Evolutionary conservation across 2,888 invertebrate species (phyloP).

Genomic region (Drosophila ustulata): DNA sequence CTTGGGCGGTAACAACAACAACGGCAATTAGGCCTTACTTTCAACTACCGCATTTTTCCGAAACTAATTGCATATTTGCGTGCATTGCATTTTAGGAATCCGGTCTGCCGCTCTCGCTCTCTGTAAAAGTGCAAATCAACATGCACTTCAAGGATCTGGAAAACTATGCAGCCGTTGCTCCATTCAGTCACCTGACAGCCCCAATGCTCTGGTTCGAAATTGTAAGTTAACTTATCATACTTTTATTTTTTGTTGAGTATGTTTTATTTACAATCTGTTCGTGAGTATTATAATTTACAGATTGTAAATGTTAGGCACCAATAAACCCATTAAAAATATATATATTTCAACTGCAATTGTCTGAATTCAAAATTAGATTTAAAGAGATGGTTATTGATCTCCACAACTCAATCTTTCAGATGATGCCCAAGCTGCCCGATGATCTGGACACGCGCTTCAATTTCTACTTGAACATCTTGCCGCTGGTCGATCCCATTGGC

Average conservation of each 20-base stretch:
- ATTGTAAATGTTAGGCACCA: too few species aligned
- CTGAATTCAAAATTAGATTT: too few species aligned
- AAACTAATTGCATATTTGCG: constrained; percentile 50
- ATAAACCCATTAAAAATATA: too few species aligned
- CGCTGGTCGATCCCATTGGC: constrained; percentile 86
- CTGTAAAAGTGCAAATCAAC: constrained; percentile 94
- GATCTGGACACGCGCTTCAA: constrained; percentile 88
- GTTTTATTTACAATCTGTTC: too few species aligned
- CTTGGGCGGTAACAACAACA: constrained; percentile 32
- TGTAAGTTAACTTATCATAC: constrained; percentile 87
- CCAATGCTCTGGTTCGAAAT: constrained; percentile 96
- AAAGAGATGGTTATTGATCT: too few species aligned
- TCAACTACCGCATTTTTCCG: constrained; percentile 32
- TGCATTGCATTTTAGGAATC: constrained; percentile 86
- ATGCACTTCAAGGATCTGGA: constrained; percentile 91
- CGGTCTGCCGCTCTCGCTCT: constrained; percentile 91
- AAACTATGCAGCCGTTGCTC: constrained; percentile 86
- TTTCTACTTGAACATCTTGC: constrained; percentile 90
- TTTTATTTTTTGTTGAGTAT: background rate
- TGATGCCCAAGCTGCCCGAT: constrained; percentile 89
- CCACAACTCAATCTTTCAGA: constrained; percentile 86
- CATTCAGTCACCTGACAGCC: constrained; percentile 90
- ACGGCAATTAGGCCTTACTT: constrained; percentile 19
- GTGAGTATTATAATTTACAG: too few species aligned
- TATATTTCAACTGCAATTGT: too few species aligned